Base-by-base conservation (phyloP, 2,888 invertebrate genomes). In the Lymantria dispar region DNA sequence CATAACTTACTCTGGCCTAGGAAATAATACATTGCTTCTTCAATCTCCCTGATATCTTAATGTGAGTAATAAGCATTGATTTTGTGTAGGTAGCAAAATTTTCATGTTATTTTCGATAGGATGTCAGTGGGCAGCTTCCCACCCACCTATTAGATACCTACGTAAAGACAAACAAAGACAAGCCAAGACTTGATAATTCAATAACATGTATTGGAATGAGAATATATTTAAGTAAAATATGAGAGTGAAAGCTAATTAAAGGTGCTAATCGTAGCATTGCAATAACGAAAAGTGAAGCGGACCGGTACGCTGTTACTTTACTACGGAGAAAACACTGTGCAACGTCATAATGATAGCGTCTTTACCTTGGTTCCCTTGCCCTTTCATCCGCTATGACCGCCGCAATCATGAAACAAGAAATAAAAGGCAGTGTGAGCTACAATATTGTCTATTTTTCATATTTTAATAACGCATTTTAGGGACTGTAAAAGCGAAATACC, bases 341-440 rank as follows among this genome's bases (percentile, higher is more conserved):
- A 86, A 91, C 91, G 90, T 90, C 90, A 91, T 76, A 86, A 78
- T 75, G 74, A 73, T 76, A 63, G 64, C 66, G 76, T 78, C 78
- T 78, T 88, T 93, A 95, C 95, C 95, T 95, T 95, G 95, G 92
- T 95, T 95, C 93, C 95, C 95, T 94, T 95, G 95, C 94, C 95
- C 95, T 95, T 95, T 95, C 95, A 95, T 95, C 94, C 95, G 95
- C 95, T 95, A 88, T 69, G 83, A 78, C 78, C 72, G 73, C 72
- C 70, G 80, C 58, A 74, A 77, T 92, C 92, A 93, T 92, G 93
- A 91, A 93, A 93, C 86, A 92, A 91, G 87, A 87, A 80, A 83
- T 72, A 81, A 80, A 76, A 61, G 67, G 71, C 69, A 72, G 69
- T 66, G 72, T 71, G 73, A 78, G 59, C 60, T 58, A 65, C 51